These are phyloP conservation scores for Catharus bicknelli DNA, from an alignment of 2,113 vertebrate genomes.

Conservation along the genomic window DNA sequence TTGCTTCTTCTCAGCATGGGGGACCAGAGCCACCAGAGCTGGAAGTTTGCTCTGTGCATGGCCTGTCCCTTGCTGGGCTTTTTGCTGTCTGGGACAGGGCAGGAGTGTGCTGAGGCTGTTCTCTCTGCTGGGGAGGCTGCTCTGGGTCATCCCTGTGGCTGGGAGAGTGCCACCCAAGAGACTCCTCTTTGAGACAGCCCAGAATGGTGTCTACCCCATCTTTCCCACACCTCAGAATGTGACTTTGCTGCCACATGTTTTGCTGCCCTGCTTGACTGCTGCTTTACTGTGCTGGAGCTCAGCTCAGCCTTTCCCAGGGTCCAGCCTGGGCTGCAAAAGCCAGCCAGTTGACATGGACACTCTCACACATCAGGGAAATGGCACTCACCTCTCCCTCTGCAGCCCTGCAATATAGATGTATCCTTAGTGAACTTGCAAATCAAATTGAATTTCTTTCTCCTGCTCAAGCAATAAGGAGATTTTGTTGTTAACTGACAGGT, in stretches of 20 bases:
- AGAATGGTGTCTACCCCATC: neutral
- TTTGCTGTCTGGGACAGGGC: neutral
- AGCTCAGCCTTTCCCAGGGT: neutral
- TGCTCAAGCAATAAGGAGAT: slow-evolving; percentile 14
- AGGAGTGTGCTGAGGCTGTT: neutral
- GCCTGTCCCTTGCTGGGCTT: neutral
- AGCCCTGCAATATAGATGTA: slow-evolving; percentile 9
- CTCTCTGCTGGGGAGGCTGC: neutral
- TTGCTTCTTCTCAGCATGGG: neutral
- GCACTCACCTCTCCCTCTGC: neutral
- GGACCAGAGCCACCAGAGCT: rapidly evolving
- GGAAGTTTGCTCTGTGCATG: neutral
- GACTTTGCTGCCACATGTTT: neutral
- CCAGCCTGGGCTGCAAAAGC: neutral
- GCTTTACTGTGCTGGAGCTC: neutral
- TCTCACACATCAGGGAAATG: neutral
- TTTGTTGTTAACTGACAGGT: slow-evolving; percentile 49
- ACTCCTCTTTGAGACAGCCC: neutral
- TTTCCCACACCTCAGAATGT: neutral
- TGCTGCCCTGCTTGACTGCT: neutral
- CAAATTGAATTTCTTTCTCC: slow-evolving; percentile 28
- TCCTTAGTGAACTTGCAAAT: slow-evolving; percentile 13
- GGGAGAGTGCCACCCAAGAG: neutral
- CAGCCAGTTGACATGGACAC: neutral
- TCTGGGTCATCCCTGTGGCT: neutral